Conservation (phyloP, 2,888 invertebrate genomes). For the Onchidella celtica region DNA sequence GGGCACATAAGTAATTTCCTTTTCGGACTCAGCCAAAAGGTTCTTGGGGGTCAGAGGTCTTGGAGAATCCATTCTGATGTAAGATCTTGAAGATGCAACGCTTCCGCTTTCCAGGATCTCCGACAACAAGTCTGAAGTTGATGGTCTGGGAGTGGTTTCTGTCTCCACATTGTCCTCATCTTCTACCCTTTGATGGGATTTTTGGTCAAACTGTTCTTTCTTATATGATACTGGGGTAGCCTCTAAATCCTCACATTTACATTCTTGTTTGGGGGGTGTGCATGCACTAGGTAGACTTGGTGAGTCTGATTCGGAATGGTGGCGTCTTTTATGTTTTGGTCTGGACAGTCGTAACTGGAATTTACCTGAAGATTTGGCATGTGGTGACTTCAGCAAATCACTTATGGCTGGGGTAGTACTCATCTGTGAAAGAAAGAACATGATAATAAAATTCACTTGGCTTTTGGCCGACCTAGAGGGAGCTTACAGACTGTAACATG, state of each 20-base stretch:
- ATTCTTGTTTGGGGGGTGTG: constrained; percentile 35
- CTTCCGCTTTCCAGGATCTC: neutral
- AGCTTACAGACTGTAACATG: neutral
- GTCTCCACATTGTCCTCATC: neutral
- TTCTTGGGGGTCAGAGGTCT: neutral
- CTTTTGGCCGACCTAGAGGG: neutral
- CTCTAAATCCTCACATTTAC: neutral
- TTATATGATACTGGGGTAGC: neutral
- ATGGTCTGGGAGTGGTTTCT: neutral
- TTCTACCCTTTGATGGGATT: neutral
- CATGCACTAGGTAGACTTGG: neutral
- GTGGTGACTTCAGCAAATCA: neutral
- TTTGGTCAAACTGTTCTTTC: neutral
- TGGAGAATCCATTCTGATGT: neutral
- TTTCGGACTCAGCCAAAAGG: constrained; percentile 14
- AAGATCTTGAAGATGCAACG: neutral
- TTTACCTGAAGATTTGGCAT: neutral
- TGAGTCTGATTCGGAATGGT: neutral
- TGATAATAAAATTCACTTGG: too few species aligned
- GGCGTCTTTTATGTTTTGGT: constrained; percentile 20
- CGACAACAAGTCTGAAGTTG: neutral
- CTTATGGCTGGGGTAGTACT: neutral
- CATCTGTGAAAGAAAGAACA: neutral
- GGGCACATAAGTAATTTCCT: neutral
- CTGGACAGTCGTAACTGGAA: neutral